Base-by-base conservation (phyloP, 2,113 vertebrate species). In the Chroicocephalus ridibundus region DNA sequence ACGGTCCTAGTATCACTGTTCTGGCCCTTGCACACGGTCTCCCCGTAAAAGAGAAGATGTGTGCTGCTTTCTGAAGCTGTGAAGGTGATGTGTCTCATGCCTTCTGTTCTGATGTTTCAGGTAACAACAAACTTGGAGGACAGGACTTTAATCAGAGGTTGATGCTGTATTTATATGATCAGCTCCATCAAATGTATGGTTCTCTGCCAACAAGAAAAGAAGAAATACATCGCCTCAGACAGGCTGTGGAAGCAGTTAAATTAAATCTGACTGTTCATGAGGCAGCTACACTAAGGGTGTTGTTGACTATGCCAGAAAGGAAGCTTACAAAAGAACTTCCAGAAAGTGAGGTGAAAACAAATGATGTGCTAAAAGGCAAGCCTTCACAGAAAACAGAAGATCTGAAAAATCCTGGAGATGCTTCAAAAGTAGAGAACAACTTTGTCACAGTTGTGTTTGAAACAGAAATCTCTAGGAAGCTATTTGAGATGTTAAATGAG, bases 71-170 rank as follows among this genome's bases (percentile, higher is more conserved):
- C 38, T 82, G 82, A 42, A 46, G 57, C 61, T 65, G 71, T 36
- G 29, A 24, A 65, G 15, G 8, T 77, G 25, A 38, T 55, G 27
- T 89, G 15, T 85, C 58, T 97, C 65, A 95, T 82, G 29, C 25
- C 31, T 78, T 68, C 64, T 88, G 2, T 84, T 78, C 90, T 97
- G 86, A 51, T 89, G 26, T 97, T 93, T 86, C 96, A 99, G 99
- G 99, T 82, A 99, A 99, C 95, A 99, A 99, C 97, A 99, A 99
- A 95, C 98, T 99, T 31, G 99, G 99, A 88, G 99, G 99, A 42
- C 99, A 99, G 79, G 99, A 99, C 97, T 99, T 99, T 98, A 99
- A 99, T 95, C 99, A 99, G 96, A 98, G 99, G 77, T 87, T 99
- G 95, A 97, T 99, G 88, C 99, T 99, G 96, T 98, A 99, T 86